Conservation (phyloP, 2,113 vertebrate genomes). For the Hypanus sabinus region DNA sequence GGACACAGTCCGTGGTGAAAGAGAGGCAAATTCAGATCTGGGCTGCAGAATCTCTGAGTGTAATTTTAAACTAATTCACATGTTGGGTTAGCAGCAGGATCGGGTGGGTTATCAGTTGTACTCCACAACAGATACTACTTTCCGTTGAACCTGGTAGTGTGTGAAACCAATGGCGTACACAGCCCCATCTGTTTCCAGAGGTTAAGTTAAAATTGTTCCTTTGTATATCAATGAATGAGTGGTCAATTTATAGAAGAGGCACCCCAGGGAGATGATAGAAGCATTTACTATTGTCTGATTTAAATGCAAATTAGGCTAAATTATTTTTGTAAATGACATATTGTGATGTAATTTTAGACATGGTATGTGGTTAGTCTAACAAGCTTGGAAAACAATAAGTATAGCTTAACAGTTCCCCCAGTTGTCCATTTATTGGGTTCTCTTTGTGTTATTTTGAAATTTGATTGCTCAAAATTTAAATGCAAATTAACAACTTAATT, state of each 20-base stretch:
- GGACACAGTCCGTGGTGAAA: neutral
- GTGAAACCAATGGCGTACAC: neutral
- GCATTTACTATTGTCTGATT: neutral
- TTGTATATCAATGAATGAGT: neutral
- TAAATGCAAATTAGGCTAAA: neutral
- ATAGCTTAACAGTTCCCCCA: neutral
- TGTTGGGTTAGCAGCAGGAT: neutral
- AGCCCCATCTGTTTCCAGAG: neutral
- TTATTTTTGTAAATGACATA: neutral
- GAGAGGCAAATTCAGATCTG: neutral
- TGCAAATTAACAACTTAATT: neutral
- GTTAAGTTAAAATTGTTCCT: neutral
- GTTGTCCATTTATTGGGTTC: neutral
- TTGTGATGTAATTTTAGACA: neutral
- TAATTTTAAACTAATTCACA: neutral
- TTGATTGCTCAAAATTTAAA: neutral
- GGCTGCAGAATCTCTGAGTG: neutral
- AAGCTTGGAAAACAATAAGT: neutral
- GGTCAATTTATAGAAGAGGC: neutral
- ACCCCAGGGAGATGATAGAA: neutral
- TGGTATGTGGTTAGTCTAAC: neutral
- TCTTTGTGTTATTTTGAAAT: neutral
- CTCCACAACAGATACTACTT: neutral
- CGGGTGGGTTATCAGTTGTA: neutral
- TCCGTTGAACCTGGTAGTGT: neutral